Conservation (phyloP, 2,888 invertebrate genomes). For the Diarsia rubi region DNA sequence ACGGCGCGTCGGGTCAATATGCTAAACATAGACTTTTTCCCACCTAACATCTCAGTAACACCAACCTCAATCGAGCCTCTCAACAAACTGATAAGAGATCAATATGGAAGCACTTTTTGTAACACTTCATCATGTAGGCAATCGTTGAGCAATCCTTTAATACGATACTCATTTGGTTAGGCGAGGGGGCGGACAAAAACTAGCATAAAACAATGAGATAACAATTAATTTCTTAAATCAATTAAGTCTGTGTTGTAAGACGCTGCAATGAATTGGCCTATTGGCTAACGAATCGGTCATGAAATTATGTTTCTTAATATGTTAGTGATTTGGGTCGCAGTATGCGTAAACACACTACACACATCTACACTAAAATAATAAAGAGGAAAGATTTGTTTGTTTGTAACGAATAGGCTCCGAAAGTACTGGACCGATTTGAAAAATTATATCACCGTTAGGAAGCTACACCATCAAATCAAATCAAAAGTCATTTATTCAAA, state of each 20-base stretch:
- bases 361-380: too few relatives aligned
- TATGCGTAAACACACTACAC: too few relatives aligned
- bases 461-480: too few relatives aligned
- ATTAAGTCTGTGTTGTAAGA: constrained; percentile 39
- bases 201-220: constrained; percentile 41
- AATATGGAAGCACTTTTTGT: constrained; percentile 48
- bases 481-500: too few relatives aligned
- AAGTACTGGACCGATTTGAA: too few relatives aligned
- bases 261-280: constrained; percentile 31
- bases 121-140: constrained; percentile 19
- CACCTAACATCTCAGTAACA: neutral
- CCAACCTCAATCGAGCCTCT: constrained; percentile 44
- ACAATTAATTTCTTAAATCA: constrained; percentile 51
- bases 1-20: constrained; percentile 11
- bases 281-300: constrained; percentile 10
- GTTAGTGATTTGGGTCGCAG: constrained; percentile 2
- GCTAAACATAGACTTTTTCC: neutral
- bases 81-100: constrained; percentile 44
- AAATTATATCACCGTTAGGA: too few relatives aligned
- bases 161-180: constrained; percentile 20
- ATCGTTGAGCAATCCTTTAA: constrained; percentile 42
- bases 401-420: too few relatives aligned
- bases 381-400: too few relatives aligned
- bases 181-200: constrained; percentile 46
- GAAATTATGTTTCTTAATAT: constrained; percentile 15